Conservation (phyloP, 2,888 invertebrate genomes). For the Tachina grossa region DNA sequence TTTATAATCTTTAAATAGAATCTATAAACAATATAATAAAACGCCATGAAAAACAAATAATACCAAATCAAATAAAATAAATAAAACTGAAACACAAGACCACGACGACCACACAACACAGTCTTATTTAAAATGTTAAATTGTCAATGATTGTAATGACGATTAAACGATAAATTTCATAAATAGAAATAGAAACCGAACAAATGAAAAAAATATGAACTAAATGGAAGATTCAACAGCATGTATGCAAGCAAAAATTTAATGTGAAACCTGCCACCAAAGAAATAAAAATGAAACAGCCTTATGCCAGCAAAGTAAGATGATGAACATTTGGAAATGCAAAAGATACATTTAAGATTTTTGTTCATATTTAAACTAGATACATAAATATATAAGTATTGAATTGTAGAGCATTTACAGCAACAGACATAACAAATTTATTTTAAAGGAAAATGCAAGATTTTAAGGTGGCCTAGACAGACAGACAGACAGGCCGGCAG, state of each 20-base stretch:
- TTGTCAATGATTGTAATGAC: slow-evolving; percentile 70
- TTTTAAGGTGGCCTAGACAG: slow-evolving; percentile 16
- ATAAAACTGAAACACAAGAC: slow-evolving; percentile 42
- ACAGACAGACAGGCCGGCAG: slow-evolving; percentile 4
- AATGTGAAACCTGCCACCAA: slow-evolving; percentile 35
- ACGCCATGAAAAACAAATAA: slow-evolving; percentile 51
- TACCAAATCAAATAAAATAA: slow-evolving; percentile 23
- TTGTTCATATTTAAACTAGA: slow-evolving; percentile 25
- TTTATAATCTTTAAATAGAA: slow-evolving; percentile 63
- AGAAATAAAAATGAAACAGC: slow-evolving; percentile 15
- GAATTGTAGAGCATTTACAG: slow-evolving; percentile 21
- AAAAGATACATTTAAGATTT: slow-evolving; percentile 19
- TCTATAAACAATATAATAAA: slow-evolving; percentile 59
- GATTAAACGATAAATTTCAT: slow-evolving; percentile 70
- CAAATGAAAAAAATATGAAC: slow-evolving; percentile 23
- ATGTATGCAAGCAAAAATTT: slow-evolving; percentile 18
- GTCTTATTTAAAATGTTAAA: slow-evolving; percentile 69
- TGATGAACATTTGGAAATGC: slow-evolving; percentile 28
- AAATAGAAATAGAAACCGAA: slow-evolving; percentile 59
- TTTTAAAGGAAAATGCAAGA: slow-evolving; percentile 9
- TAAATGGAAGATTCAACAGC: slow-evolving; percentile 41
- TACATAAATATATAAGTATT: slow-evolving; percentile 41
- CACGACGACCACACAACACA: slow-evolving; percentile 59
- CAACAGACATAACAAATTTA: slow-evolving; percentile 8
- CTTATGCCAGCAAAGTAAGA: slow-evolving; percentile 40